These are phyloP conservation scores for Myrmecophaga tridactyla DNA, from an alignment of 2,113 vertebrate genomes.

Conservation along the genomic window DNA sequence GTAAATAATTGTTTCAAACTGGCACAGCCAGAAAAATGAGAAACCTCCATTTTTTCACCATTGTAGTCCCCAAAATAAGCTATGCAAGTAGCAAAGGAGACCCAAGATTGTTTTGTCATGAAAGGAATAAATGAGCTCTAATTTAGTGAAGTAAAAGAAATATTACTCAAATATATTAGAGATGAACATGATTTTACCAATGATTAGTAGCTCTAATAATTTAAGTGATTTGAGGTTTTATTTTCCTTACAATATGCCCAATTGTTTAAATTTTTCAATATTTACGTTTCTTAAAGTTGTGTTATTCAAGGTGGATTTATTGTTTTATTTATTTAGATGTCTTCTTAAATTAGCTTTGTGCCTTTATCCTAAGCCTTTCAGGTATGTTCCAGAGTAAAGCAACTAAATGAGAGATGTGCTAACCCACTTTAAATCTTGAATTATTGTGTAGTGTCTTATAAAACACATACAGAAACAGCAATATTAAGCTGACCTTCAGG, in stretches of 20 bases:
- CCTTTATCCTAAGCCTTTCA: background rate
- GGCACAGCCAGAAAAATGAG: background rate
- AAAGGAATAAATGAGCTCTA: background rate
- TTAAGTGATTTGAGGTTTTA: background rate
- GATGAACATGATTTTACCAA: background rate
- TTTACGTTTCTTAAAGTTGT: background rate
- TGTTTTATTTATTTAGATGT: conserved; percentile 4
- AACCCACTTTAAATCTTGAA: conserved; percentile 14
- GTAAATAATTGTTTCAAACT: too few species aligned
- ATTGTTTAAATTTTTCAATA: background rate
- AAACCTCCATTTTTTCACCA: background rate
- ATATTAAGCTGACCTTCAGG: background rate
- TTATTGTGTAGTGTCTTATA: background rate
- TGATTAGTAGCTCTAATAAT: background rate
- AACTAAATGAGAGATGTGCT: background rate
- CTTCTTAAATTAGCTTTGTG: background rate
- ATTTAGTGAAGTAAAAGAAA: background rate
- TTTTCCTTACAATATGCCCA: background rate
- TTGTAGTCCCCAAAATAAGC: background rate
- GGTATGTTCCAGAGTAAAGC: background rate
- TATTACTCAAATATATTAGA: background rate
- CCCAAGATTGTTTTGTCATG: background rate
- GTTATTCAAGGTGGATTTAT: background rate
- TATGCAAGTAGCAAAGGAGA: background rate
- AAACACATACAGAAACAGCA: background rate